Evolutionary conservation across 2,797 vertebrate genomes (phyloP), one percentile per base, ranked within the genome.

Genomic region (Ambastaia sidthimunki): DNA sequence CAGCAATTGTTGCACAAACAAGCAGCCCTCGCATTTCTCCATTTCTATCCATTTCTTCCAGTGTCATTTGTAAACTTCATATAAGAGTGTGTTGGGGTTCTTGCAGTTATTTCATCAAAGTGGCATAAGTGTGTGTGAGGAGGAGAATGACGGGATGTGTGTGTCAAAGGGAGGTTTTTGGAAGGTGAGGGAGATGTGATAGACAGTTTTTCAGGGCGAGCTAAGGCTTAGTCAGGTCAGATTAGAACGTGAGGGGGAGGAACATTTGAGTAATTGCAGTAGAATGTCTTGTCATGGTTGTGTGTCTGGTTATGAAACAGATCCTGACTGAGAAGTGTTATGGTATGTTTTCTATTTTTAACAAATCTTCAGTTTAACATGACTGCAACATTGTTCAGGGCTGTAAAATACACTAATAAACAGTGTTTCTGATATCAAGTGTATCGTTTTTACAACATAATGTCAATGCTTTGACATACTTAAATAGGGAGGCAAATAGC

Each of bases 171-270:
- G 11, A 47, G 31, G 19, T 67, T 55, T 25, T 21, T 10, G n/a
- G 47, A 75, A 65, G 28, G 47, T 37, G 62, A 66, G 74, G 44
- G 34, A 76, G 63, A 7, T 41, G 11, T 47, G 34, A 57, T 44
- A 57, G 50, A 55, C 74, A 44, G 63, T 57, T 55, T 7, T 31
- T 23, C 50, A 28, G 50, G 34, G 16, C 25, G 52, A 37, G 34
- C 16, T 37, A 50, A 28, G 63, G 21, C 12, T 52, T 25, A 44
- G 48, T 65, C n/a, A 52, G 72, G 62, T 74, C 47, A 21, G n/a
- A 65, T 50, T 47, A 21, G n/a, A 65, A 74, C 59, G 31, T 3
- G 1, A 16, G 18, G 7, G 57, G 25, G 48, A 48, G 57, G 41
- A 62, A 19, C 11, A 31, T 37, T 71, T 44, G 13, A 55, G 54